These are phyloP conservation scores for Sicus ferrugineus DNA, from an alignment of 2,888 invertebrate species.

Conservation along the genomic window DNA sequence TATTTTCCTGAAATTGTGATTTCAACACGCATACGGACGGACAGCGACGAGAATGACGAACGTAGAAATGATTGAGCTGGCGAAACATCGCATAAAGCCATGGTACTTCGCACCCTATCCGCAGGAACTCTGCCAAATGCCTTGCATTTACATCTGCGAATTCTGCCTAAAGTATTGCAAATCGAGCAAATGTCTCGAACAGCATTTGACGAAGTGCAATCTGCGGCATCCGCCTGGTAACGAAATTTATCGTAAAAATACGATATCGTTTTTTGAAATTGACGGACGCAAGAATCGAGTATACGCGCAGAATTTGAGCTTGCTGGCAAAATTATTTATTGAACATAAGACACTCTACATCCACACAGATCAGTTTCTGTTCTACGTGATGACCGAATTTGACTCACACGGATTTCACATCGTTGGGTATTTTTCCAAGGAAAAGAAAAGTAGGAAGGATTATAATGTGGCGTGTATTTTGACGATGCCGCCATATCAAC, in stretches of 20 bases:
- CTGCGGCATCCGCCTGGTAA: slow-evolving; percentile 89
- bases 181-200: slow-evolving; percentile 91
- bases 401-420: slow-evolving; percentile 96
- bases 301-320: slow-evolving; percentile 95
- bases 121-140: slow-evolving; percentile 86
- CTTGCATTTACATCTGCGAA: slow-evolving; percentile 98
- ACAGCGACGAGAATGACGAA: slow-evolving; percentile 98
- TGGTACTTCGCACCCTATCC: slow-evolving; percentile 99
- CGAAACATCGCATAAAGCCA: slow-evolving; percentile 91
- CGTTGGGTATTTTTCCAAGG: slow-evolving; percentile 99
- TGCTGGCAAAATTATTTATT: slow-evolving; percentile 93
- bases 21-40: too few species aligned
- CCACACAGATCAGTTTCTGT: slow-evolving; percentile 98
- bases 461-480: slow-evolving; percentile 99
- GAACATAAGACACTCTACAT: slow-evolving; percentile 99
- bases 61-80: slow-evolving; percentile 96
- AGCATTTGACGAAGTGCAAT: slow-evolving; percentile 89
- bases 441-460: slow-evolving; percentile 98
- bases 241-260: slow-evolving; percentile 94
- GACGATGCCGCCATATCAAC: slow-evolving; percentile 97
- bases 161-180: slow-evolving; percentile 98
- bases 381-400: slow-evolving; percentile 84
- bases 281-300: slow-evolving; percentile 97
- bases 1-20: too few species aligned
- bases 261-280: slow-evolving; percentile 97